Percentiles rank a stretch among this genome's conserved stretches.
These are phyloP conservation scores for Sinohyriopsis cumingii DNA, from an alignment of 2,888 invertebrate species.

Conservation along the genomic window DNA sequence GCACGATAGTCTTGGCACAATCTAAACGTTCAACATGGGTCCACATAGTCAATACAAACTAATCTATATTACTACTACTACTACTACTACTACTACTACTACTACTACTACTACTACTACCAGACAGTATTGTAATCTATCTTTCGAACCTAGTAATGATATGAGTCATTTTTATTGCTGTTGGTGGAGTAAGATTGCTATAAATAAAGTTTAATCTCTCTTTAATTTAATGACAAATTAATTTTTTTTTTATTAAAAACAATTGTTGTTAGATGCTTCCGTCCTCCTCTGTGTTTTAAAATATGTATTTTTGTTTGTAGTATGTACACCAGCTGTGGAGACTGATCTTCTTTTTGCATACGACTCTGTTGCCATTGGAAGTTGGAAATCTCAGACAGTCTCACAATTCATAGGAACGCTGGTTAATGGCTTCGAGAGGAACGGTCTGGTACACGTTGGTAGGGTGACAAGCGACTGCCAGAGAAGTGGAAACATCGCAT, in stretches of 20 bases:
- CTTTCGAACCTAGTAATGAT: too few relatives aligned
- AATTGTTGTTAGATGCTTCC: neutral
- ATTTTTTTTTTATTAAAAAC: neutral
- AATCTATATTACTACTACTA: too few relatives aligned
- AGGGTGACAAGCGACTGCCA: constrained; percentile 39
- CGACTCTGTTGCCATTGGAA: constrained; percentile 42
- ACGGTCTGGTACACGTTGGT: constrained; percentile 34
- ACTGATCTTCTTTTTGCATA: constrained; percentile 47
- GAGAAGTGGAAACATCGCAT: constrained; percentile 27
- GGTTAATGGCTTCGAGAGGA: constrained; percentile 19
- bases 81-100: too few relatives aligned
- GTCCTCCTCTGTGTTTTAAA: neutral
- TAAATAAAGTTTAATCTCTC: too few relatives aligned
- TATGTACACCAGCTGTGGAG: constrained; percentile 17
- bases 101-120: too few relatives aligned
- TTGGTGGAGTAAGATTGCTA: too few relatives aligned
- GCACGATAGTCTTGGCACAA: too few relatives aligned
- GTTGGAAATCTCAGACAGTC: constrained; percentile 25
- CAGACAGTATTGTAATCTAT: too few relatives aligned
- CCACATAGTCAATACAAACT: too few relatives aligned
- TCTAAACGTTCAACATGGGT: too few relatives aligned
- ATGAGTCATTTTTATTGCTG: too few relatives aligned
- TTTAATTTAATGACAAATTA: neutral
- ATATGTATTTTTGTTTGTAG: constrained; percentile 27
- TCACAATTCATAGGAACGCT: constrained; percentile 31